Base-by-base conservation (phyloP, 2,113 vertebrate genomes). In the Myotis davidii region DNA sequence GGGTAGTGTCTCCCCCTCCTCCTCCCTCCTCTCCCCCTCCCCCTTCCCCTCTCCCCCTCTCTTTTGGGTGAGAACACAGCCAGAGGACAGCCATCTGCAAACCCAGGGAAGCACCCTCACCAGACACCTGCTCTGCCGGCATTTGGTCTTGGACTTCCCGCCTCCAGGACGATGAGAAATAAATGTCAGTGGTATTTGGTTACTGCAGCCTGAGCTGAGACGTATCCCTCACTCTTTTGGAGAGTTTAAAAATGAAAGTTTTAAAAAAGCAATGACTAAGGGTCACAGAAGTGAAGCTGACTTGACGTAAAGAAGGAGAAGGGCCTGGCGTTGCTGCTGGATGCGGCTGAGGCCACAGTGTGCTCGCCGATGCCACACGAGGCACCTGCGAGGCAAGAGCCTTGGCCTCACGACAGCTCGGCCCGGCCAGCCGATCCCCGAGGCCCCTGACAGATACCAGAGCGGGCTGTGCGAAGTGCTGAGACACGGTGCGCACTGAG, bases 161-260 rank as follows among this genome's bases (percentile, higher is more conserved):
- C 32, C 42, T 77, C 86, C 17, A 74, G 37, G 92, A 81, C 42
- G 54, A 42, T 37, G 16, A 83, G 12, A 52, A 87, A 91, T 42
- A 70, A 67, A 78, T 54, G 27, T 86, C 61, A 72, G 39, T 25
- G 92, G 67, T 67, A 94, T 88, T 90, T 90, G 34, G n/a, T 70
- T 84, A 45, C 69, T 23, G 59, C 45, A 73, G 25, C 83, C n/a
- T 1, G 5, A 85, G 13, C 37, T 39, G 56, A 93, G 20, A 95
- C 17, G 84, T 37, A 67, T 73, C 52, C 69, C 54, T 67, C 84
- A 70, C 52, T 96, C 79, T 92, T 83, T 56, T 50, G 74, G 37
- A 92, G 42, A 92, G 45, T 67, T 16, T 13, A 85, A 88, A 85
- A 89, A 74, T 45, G 11, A 65, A 90, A 90, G 34, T 67, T 67